phyloP scores from a whole-genome alignment of 2,113 vertebrate genomes.

The Martes martes region DNA sequence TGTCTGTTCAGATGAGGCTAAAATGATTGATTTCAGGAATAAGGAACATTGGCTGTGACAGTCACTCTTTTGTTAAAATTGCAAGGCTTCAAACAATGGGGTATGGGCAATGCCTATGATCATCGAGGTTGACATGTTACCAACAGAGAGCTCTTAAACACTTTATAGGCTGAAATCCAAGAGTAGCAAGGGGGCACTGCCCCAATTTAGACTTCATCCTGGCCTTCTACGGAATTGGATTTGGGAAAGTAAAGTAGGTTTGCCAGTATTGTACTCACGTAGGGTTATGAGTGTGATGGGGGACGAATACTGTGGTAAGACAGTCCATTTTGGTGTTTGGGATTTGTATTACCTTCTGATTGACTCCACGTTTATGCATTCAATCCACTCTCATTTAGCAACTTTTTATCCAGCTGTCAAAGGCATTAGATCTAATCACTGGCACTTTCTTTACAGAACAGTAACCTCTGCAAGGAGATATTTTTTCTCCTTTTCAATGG shows the following conservation, averaged over 20 bases:
- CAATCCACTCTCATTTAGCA: conserved; percentile 68
- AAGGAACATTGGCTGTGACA: background rate
- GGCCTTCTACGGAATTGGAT: background rate
- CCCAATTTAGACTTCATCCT: background rate
- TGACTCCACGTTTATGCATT: conserved; percentile 45
- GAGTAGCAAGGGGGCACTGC: background rate
- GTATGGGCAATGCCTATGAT: background rate
- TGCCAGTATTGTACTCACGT: background rate
- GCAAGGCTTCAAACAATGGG: background rate
- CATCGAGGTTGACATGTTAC: background rate
- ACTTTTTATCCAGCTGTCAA: conserved; percentile 65
- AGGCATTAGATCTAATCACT: conserved; percentile 71
- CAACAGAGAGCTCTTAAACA: background rate
- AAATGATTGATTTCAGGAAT: background rate
- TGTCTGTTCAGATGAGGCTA: background rate
- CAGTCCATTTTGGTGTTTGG: background rate
- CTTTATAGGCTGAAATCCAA: background rate
- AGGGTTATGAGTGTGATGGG: background rate
- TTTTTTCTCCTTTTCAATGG: conserved; percentile 39
- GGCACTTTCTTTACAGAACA: conserved; percentile 64
- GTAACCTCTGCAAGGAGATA: conserved; percentile 53
- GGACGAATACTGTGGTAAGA: background rate
- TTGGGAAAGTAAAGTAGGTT: background rate
- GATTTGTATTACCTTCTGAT: conserved; percentile 23
- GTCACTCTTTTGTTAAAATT: conserved; percentile 2